phyloP scores from a whole-genome alignment of 2,888 invertebrate species.

The Pseudococcus jackbeardsleyi region DNA sequence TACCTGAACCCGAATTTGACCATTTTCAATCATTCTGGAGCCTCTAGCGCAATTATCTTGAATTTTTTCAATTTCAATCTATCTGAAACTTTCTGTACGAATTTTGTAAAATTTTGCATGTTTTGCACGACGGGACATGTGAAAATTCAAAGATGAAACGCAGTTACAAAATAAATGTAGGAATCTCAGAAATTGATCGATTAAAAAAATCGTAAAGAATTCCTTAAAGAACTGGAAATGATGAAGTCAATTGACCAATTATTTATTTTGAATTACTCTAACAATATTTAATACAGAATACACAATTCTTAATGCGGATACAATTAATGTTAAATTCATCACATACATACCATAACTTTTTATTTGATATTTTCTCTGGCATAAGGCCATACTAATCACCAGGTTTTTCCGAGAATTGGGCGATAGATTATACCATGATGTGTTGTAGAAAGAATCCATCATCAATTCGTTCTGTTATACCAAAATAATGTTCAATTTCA shows the following conservation, averaged over 20 bases:
- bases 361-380: slow-evolving; percentile 2
- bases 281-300: neutral
- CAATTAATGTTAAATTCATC: neutral
- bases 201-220: no score
- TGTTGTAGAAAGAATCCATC: neutral
- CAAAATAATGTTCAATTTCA: neutral
- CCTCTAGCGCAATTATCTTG: no score
- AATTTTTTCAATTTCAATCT: no score
- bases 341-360: neutral
- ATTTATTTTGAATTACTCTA: neutral
- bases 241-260: neutral
- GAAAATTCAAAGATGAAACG: no score
- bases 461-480: neutral
- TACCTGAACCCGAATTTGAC: no score
- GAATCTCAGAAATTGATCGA: no score
- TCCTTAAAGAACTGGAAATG: neutral
- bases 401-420: neutral
- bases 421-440: neutral
- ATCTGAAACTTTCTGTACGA: no score
- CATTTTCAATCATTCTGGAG: no score
- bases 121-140: no score
- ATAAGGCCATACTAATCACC: neutral
- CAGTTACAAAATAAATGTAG: no score
- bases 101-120: no score
- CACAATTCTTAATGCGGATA: neutral